These are phyloP conservation scores for Vollenhovia emeryi DNA, from an alignment of 1,140 invertebrate genomes.

Conservation along the genomic window DNA sequence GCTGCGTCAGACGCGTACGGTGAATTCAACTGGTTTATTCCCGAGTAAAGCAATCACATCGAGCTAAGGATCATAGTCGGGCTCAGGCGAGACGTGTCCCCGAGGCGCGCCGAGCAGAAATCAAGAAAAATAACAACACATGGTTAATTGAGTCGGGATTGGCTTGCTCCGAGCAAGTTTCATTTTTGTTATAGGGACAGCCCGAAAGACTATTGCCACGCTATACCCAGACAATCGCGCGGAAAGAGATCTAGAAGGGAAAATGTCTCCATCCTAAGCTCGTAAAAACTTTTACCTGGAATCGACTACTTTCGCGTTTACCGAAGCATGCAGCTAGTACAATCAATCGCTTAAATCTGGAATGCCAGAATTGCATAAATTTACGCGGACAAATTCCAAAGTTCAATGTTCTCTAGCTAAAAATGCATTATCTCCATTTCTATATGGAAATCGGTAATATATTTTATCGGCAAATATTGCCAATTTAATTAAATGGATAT, in stretches of 20 bases:
- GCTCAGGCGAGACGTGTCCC: background rate
- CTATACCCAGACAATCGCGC: background rate
- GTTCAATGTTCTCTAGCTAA: background rate
- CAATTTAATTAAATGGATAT: constrained; percentile 1
- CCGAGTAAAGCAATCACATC: constrained; percentile 10
- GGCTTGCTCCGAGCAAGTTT: background rate
- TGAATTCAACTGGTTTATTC: background rate
- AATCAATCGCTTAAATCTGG: background rate
- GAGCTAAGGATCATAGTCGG: constrained; percentile 5
- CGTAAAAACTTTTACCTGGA: background rate
- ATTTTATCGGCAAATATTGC: background rate
- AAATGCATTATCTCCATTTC: background rate
- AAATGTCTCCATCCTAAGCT: background rate
- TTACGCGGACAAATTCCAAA: background rate
- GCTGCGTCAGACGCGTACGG: background rate
- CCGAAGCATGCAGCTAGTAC: background rate
- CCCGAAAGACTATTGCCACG: background rate
- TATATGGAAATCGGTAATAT: background rate
- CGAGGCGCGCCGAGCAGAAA: background rate
- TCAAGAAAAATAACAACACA: constrained; percentile 39
- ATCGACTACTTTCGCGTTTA: background rate
- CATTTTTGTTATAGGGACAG: constrained; percentile 4
- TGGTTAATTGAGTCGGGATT: constrained; percentile 46
- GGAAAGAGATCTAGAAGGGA: background rate
- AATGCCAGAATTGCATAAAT: background rate